Evolutionary conservation across 2,113 vertebrate species (phyloP).

Genomic region (Pluvialis apricaria): DNA sequence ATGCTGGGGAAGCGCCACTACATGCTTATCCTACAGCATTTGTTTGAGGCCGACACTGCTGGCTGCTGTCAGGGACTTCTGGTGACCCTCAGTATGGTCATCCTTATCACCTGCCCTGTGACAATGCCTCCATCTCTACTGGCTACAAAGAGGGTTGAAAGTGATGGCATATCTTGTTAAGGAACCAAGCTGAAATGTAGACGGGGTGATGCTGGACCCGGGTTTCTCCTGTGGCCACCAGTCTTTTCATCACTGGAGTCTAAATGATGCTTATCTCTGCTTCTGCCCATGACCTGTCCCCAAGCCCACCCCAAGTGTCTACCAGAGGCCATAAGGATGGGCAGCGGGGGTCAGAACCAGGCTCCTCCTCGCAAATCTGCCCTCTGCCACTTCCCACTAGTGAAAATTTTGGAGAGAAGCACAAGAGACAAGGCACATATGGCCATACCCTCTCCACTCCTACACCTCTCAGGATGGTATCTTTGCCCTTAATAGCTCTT

Average conservation of each 20-base stretch:
- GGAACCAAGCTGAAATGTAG: neutral
- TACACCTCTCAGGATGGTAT: neutral
- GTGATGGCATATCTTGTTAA: neutral
- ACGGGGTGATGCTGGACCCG: neutral
- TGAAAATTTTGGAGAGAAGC: neutral
- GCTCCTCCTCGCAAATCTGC: neutral
- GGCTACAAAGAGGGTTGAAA: neutral
- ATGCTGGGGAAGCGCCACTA: neutral
- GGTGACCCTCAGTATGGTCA: neutral
- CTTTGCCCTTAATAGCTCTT: conserved; percentile 1
- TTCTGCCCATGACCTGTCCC: neutral
- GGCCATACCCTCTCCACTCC: neutral
- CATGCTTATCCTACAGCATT: neutral
- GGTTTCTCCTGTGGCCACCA: neutral
- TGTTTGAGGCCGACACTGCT: neutral
- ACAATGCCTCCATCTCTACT: neutral
- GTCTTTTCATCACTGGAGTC: neutral
- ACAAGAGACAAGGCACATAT: neutral
- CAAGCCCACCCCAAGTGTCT: neutral
- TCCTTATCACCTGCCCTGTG: neutral
- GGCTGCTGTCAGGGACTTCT: neutral
- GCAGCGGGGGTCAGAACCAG: neutral
- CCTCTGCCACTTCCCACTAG: neutral
- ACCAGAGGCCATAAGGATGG: neutral
- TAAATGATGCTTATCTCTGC: neutral